Evolutionary conservation across 2,797 vertebrate species (phyloP), one percentile per base, ranked within the genome.

Genomic region (Eidolon dupreanum): DNA sequence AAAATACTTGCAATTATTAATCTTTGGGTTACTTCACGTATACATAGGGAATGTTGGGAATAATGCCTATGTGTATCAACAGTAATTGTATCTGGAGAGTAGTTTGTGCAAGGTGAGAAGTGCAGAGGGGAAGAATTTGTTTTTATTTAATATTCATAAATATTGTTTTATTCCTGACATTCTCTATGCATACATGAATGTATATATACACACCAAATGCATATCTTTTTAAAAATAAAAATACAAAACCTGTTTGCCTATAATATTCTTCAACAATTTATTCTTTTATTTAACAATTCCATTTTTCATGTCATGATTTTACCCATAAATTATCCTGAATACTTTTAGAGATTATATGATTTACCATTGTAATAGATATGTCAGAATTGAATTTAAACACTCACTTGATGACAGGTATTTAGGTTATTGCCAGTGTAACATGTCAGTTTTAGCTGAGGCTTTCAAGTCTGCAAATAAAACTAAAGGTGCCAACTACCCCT

Each of bases 241-340:
- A 49, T 49, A 66, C 46, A 73, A 96, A 95, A 33, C 31, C 31
- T 77, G 5, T n/a, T 93, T 83, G 83, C 59, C 28, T 90, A 26
- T 73, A 57, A 59, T 82, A 57, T 31, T 61, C 3, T 59, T 90
- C 59, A 91, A 79, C 26, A 79, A 74, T 28, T 28, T 92, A 41
- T 70, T 81, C 19, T 82, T 74, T 90, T n/a, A 68, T 49, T 97
- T 92, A 41, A 82, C 24, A 84, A 19, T 88, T 81, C 65, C 38
- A 28, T 68, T 63, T 93, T 92, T 75, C 84, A 81, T 65, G 46
- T 77, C 53, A 65, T 41, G 74, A 16, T 89, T 78, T 55, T 68
- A 86, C 20, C 43, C 61, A 74, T 53, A 87, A n/a, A 33, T 77
- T 46, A 77, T 38, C 12, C 20, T 92, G 24, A 81, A 70, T n/a